Evolutionary conservation across 2,113 vertebrate genomes (phyloP), one percentile per base, ranked within the genome.

Genomic region (Bambusicola thoracicus): DNA sequence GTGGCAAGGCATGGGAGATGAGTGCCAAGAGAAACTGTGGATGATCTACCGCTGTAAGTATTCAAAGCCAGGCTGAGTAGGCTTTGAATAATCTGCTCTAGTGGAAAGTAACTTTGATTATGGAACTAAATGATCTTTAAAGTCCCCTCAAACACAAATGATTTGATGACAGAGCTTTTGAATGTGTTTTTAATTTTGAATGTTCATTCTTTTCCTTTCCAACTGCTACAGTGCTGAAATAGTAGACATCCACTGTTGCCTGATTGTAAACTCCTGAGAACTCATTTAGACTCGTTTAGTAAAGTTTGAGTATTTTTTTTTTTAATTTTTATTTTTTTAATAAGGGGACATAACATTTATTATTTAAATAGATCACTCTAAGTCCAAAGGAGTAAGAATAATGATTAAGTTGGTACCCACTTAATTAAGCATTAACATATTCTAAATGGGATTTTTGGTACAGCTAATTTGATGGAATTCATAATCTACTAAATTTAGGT

Each of bases 291-390:
- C 84, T 75, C n/a, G n/a, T n/a, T 51, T 29, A 72, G 1, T 4
- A 40, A 30, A 34, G 7, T 73, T 73, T 55, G 30, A 13, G 30
- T 5, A 11, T 0, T 12, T 59, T 85, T 82, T 51, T 4, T 20
- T 8, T 59, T n/a, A n/a, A n/a, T n/a, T n/a, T n/a, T n/a, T n/a
- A n/a, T n/a, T 10, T 59, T 53, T 8, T 46, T 43, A 67, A 55
- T 59, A 72, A 81, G 6, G 1, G 1, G 0, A 30, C 53, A 69
- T 43, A 75, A 13, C 0, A 30, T 56, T 18, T 34, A 12, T 58
- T 1, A 3, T n/a, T n/a, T n/a, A n/a, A n/a, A n/a, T n/a, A n/a
- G n/a, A n/a, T n/a, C n/a, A n/a, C n/a, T n/a, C n/a, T n/a, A n/a
- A n/a, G n/a, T n/a, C n/a, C n/a, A n/a, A n/a, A n/a, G n/a, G n/a